Evolutionary conservation across 1,140 invertebrate genomes (phyloP).

Genomic region (Rhyacophila brunnea): DNA sequence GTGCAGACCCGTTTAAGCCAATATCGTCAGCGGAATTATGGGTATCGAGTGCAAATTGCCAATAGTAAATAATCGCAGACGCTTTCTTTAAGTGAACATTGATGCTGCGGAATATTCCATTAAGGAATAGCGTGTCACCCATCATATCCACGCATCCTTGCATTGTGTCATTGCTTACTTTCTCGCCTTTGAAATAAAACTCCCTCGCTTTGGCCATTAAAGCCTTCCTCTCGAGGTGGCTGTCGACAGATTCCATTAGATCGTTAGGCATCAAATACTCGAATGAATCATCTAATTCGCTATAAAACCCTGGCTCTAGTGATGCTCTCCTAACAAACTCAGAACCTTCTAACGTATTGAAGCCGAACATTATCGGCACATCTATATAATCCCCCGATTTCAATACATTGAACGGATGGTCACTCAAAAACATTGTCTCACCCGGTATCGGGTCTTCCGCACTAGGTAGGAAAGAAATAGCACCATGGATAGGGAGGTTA

Average conservation of each 20-base stretch:
- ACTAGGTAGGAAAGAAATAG: neutral
- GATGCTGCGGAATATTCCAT: neutral
- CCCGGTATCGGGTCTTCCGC: conserved; percentile 22
- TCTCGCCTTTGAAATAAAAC: conserved; percentile 32
- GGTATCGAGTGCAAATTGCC: conserved; percentile 45
- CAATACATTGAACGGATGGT: conserved; percentile 25
- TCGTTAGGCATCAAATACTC: neutral
- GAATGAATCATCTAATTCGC: neutral
- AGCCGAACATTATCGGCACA: conserved; percentile 32
- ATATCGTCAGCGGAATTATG: conserved; percentile 26
- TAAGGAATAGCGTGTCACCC: conserved; percentile 7
- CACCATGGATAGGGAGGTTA: conserved; percentile 33
- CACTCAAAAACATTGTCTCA: conserved; percentile 22
- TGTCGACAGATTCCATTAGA: neutral
- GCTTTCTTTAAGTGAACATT: neutral
- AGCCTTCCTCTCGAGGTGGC: neutral
- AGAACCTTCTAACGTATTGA: conserved; percentile 28
- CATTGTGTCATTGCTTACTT: conserved; percentile 25
- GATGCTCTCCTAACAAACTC: neutral
- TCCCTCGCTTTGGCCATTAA: conserved; percentile 10
- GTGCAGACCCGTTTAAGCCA: conserved; percentile 44
- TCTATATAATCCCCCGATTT: conserved; percentile 28
- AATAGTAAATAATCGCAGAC: conserved; percentile 40
- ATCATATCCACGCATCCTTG: conserved; percentile 14
- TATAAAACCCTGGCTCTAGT: neutral